Conservation (phyloP, 1,140 invertebrate genomes). For the Lysiphlebus fabarum region DNA sequence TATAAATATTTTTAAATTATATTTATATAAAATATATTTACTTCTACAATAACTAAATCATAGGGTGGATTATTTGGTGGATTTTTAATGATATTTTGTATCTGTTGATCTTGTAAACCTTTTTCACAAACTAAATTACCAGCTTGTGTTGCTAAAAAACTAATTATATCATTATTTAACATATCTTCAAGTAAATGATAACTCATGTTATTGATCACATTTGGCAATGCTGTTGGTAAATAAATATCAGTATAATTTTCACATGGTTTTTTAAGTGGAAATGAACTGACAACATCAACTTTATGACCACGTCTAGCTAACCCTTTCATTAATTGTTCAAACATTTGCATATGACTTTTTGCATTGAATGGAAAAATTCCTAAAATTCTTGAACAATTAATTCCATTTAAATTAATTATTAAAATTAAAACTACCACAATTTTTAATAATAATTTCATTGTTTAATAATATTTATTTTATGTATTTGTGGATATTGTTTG, state of each 20-base stretch:
- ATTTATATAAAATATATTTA: constrained; percentile 22
- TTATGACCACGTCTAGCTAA: constrained; percentile 39
- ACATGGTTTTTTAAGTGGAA: constrained; percentile 28
- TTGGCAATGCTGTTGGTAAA: not conserved
- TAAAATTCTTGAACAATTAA: constrained; percentile 32
- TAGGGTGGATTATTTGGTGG: constrained; percentile 37
- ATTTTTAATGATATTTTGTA: constrained; percentile 35
- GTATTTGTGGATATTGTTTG: too few species aligned
- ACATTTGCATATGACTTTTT: constrained; percentile 40
- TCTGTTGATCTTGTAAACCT: constrained; percentile 22
- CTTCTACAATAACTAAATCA: constrained; percentile 36
- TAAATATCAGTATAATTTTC: constrained; percentile 36
- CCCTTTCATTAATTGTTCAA: constrained; percentile 36
- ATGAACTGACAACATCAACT: constrained; percentile 38
- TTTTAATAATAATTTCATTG: not conserved
- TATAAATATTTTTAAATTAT: not conserved
- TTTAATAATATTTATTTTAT: too few species aligned
- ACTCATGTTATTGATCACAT: constrained; percentile 19
- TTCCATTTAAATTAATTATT: not conserved
- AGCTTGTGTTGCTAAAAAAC: not conserved
- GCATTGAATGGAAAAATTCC: constrained; percentile 34
- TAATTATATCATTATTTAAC: not conserved
- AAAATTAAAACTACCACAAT: not conserved
- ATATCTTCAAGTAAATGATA: not conserved
- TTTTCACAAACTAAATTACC: constrained; percentile 26